Base-by-base conservation (phyloP, 1,140 invertebrate genomes). In the Philopotamus ludificatus region DNA sequence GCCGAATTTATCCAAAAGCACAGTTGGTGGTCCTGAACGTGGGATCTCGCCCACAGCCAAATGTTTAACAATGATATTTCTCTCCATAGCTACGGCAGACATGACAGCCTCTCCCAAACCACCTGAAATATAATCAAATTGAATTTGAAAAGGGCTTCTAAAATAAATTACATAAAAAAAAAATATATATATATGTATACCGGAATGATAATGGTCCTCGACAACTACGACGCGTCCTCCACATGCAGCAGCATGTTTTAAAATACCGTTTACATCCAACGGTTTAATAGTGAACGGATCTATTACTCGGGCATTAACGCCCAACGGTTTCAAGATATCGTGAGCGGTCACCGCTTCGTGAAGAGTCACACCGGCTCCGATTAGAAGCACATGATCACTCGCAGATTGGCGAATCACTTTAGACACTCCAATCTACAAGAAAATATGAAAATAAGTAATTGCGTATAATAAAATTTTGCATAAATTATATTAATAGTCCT, bases 221-320 rank as follows among this genome's bases (percentile, higher is more conserved):
- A 98, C 94, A 23, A 95, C 95, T 44, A 99, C 72, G 34, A 99
- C 85, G 21, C 86, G 84, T 0, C 94, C 94, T 28, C 89, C 90
- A 63, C 85, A 88, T 50, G 89, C 86, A 50, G 85, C 84, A 9
- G 95, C 95, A 75, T 95, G 86, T 47, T 84, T 79, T 44, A 92
- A 79, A 25, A 99, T 87, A 0, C 87, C 82, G 1, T 84, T 83
- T 45, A 81, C 83, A 79, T 99, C 97, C 44, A 99, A 80, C 0
- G 97, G 97, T 80, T 99, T 98, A 54, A 99, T 84, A 1, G 95
- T 98, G 79, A 98, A 98, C 0, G 89, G 91, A 84, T 99, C 96
- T 72, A 98, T 76, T 7, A 99, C 88, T 41, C 95, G 82, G 1
- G 89, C 85, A 60, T 86, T 81, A 42, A 95, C 80, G 15, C 89